Evolutionary conservation across 2,888 invertebrate species (phyloP).

Genomic region (Eilema caniola): DNA sequence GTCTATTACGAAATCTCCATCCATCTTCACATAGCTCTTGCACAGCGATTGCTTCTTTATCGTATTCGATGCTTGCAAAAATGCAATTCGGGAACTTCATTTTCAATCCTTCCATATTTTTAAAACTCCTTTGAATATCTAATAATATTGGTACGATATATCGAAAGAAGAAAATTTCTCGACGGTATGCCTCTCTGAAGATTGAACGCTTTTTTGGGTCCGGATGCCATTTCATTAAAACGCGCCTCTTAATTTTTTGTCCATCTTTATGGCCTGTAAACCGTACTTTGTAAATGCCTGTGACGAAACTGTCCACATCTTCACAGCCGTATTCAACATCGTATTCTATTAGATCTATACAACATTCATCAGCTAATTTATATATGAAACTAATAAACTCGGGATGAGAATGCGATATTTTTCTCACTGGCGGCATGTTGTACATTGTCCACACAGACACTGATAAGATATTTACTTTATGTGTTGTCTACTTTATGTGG

Average conservation of each 20-base stretch:
- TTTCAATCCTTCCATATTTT: slow-evolving; percentile 71
- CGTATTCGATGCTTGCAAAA: slow-evolving; percentile 59
- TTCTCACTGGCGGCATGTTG: slow-evolving; percentile 71
- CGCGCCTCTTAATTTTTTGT: slow-evolving; percentile 58
- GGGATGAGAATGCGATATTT: slow-evolving; percentile 65
- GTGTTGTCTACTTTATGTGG: slow-evolving; percentile 26
- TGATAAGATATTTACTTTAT: slow-evolving; percentile 31
- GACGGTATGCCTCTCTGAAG: slow-evolving; percentile 65
- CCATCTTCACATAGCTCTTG: slow-evolving; percentile 44
- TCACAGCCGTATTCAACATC: slow-evolving; percentile 60
- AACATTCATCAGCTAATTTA: slow-evolving; percentile 60
- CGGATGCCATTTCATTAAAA: slow-evolving; percentile 70
- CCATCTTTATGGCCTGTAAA: slow-evolving; percentile 63
- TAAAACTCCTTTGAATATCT: slow-evolving; percentile 62
- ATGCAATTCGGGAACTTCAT: slow-evolving; percentile 73
- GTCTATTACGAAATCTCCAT: slow-evolving; percentile 60
- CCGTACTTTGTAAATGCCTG: slow-evolving; percentile 62
- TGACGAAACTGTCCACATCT: slow-evolving; percentile 66
- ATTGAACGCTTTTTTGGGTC: slow-evolving; percentile 58
- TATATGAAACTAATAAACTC: slow-evolving; percentile 66
- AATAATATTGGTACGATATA: slow-evolving; percentile 62
- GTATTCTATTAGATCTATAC: slow-evolving; percentile 59
- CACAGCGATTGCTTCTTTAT: slow-evolving; percentile 67
- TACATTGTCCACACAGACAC: slow-evolving; percentile 38
- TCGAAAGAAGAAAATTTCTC: slow-evolving; percentile 65